Evolutionary conservation across 2,888 invertebrate genomes (phyloP), one percentile per base, ranked within the genome.

Genomic region (Rhimphoctona megacephalus): DNA sequence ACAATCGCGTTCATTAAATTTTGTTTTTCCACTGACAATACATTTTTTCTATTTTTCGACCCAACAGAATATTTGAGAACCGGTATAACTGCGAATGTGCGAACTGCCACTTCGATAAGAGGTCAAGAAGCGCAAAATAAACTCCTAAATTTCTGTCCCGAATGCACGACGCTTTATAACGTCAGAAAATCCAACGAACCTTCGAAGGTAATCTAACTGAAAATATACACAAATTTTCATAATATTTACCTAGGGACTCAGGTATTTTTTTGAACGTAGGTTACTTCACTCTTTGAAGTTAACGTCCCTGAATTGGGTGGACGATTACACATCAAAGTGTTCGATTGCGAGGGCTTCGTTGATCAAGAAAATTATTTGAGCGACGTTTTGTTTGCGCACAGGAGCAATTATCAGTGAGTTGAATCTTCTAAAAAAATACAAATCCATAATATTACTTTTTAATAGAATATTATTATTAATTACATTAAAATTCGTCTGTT

Each of bases 341-440:
- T 93, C 74, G 92, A 93, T 77, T 94, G 94, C 78, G 93, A 94
- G 83, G 91, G 81, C 46, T 87, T 89, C 79, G 86, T 91, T 30
- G 90, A 91, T 1, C 90, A 89, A 39, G 88, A 91, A 64, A 91
- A 91, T 85, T 88, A 93, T 83, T 78, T 92, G 64, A 86, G 88
- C 25, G 93, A 94, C 61, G 90, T 94, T 54, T 86, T 93, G 64
- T 90, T 91, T 22, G 92, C 93, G 2, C 94, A 94, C 83, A 92
- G 90, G 84, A 92, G 93, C 82, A 94, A 94, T 88, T 90, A 92
- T 89, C 92, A 91, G 93, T 93, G 81, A 89, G 91, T 90, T 61
- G 1, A 17, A 30, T 61, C 5, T 14, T 14, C n/a, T 49, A 5
- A 49, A n/a, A 19, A n/a, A 49, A 5, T 49, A 49, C 7, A 49